Conservation (phyloP, 1,140 invertebrate genomes). For the Cotesia chilonis region DNA sequence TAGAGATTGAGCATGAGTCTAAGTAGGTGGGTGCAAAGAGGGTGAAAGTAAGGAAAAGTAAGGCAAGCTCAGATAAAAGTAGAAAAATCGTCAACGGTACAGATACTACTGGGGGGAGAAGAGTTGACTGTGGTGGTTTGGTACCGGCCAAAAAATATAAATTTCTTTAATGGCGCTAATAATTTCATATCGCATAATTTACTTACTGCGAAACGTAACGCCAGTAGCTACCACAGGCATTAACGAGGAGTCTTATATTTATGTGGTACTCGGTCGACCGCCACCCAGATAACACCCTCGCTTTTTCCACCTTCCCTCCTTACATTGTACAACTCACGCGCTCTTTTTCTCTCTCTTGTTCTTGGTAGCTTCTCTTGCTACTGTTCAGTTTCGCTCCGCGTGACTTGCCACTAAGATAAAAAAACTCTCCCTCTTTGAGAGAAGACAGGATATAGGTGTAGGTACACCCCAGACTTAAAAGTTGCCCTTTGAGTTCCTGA, state of each 20-base stretch:
- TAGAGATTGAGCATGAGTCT: too few species aligned
- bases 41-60: slow-evolving; percentile 43
- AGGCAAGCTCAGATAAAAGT: slow-evolving; percentile 59
- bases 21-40: slow-evolving; percentile 20
- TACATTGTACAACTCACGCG: slow-evolving; percentile 44
- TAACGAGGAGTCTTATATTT: slow-evolving; percentile 68
- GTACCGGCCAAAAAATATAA: slow-evolving; percentile 62
- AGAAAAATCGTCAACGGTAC: slow-evolving; percentile 64
- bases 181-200: slow-evolving; percentile 69
- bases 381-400: slow-evolving; percentile 40
- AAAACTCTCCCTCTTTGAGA: slow-evolving; percentile 43
- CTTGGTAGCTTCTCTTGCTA: slow-evolving; percentile 27
- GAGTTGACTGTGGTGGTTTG: slow-evolving; percentile 19
- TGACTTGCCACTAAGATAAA: slow-evolving; percentile 57
- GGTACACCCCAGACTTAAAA: slow-evolving; percentile 1
- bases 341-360: slow-evolving; percentile 37
- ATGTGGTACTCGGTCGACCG: slow-evolving; percentile 63
- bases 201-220: slow-evolving; percentile 68
- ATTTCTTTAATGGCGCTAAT: slow-evolving; percentile 68
- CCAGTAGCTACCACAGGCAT: slow-evolving; percentile 66
- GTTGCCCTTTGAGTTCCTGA: slow-evolving; percentile 14
- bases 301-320: slow-evolving; percentile 41
- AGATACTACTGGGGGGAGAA: slow-evolving; percentile 34
- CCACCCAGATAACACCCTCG: slow-evolving; percentile 64
- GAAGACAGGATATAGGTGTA: slow-evolving; percentile 34